Evolutionary conservation across 2,888 invertebrate genomes (phyloP).

Genomic region (Tenthredo notha): DNA sequence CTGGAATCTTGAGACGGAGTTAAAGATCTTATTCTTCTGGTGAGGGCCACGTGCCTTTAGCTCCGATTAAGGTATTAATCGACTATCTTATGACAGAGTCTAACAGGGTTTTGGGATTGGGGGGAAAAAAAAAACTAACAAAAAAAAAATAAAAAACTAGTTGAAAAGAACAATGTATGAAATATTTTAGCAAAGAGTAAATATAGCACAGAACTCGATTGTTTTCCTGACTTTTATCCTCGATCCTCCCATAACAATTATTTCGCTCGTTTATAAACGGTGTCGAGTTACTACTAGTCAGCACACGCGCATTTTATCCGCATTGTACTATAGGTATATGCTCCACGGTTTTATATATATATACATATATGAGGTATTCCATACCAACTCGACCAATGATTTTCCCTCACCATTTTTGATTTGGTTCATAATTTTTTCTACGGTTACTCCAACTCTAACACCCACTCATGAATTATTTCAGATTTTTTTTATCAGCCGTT

Average conservation of each 20-base stretch:
- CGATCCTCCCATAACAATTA: background rate
- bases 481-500: no score
- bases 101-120: background rate
- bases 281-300: constrained; percentile 26
- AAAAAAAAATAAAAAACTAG: background rate
- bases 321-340: background rate
- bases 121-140: background rate
- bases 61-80: background rate
- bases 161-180: background rate
- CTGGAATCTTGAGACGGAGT: constrained; percentile 47
- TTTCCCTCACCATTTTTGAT: no score
- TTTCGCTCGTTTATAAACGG: constrained; percentile 22
- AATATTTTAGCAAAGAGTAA: background rate
- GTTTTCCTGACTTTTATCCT: constrained; percentile 13
- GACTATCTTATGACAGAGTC: background rate
- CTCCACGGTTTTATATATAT: background rate
- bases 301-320: constrained; percentile 28
- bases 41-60: background rate
- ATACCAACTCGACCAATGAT: no score
- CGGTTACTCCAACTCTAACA: no score
- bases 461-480: no score
- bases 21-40: constrained; percentile 6
- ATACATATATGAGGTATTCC: background rate
- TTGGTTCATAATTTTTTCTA: no score
- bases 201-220: background rate